Base-by-base conservation (phyloP, 1,140 invertebrate genomes). In the Pseudomyrmex flavicornis region DNA sequence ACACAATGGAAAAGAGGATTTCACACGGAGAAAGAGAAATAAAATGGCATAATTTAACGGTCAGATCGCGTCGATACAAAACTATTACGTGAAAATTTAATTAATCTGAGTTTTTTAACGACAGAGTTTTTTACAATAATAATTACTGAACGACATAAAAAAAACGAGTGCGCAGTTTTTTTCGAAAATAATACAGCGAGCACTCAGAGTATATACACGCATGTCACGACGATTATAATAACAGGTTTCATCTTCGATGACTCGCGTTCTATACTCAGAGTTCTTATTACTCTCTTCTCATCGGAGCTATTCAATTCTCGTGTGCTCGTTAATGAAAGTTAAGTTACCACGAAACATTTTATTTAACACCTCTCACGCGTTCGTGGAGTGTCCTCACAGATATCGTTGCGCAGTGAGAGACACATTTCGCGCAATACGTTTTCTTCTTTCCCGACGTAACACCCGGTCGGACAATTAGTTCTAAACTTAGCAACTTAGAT, bases 351-450 rank as follows among this genome's bases (percentile, higher is more conserved):
- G 48, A 20, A 54, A 66, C 13, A 56, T 68, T 68, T 56, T 13
- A 77, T 56, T 77, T 68, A 68, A 68, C 62, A 74, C 58, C 20
- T 74, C 44, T 75, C 72, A 48, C 35, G 35, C 58, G 17, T 48
- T 75, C 56, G 48, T n/a, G 12, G 4, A 74, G 20, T 62, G 15
- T 48, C 72, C 44, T 75, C 15, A 13, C 15, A 13, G 5, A 75
- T 48, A 75, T 48, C 2, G 61, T 75, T n/a, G 20, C 44, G 48
- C 15, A 48, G 44, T 48, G 20, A 48, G 20, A 48, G 15, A 35
- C 15, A 35, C 15, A n/a, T 75, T 75, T 75, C 20, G 13, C 26
- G 62, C 44, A 75, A 48, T 22, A 5, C 20, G 58, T 26, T 48
- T 48, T 20, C 35, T 35, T 61, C 48, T n/a, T 62, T 48, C 17